Evolutionary conservation across 2,797 vertebrate species (phyloP).

Genomic region (Champsocephalus gunnari): DNA sequence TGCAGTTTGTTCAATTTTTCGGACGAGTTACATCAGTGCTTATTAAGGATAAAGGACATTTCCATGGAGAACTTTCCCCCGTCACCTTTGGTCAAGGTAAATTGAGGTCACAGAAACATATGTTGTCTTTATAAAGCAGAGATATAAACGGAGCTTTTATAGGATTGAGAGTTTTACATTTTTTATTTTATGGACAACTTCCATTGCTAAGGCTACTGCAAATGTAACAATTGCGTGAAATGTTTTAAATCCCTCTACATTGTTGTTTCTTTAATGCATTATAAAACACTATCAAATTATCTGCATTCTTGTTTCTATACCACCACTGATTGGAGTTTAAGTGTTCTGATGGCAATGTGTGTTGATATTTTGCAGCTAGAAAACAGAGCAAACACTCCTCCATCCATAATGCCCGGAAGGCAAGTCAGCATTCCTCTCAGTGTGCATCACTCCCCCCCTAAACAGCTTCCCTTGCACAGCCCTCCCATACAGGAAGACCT

Average conservation of each 20-base stretch:
- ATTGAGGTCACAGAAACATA: slow-evolving; percentile 3
- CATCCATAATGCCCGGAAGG: slow-evolving; percentile 17
- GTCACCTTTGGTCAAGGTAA: slow-evolving; percentile 80
- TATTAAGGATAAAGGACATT: slow-evolving; percentile 22
- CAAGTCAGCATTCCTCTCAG: slow-evolving; percentile 23
- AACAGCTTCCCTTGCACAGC: slow-evolving; percentile 45
- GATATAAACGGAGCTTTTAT: neutral
- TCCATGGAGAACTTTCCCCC: slow-evolving; percentile 72
- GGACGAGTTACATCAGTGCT: neutral
- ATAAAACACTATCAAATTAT: neutral
- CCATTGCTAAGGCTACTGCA: neutral
- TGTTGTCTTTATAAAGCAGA: neutral
- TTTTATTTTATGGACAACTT: neutral
- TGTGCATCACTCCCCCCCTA: slow-evolving; percentile 15
- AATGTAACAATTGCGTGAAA: neutral
- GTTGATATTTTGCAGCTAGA: slow-evolving; percentile 60
- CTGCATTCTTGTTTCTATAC: neutral
- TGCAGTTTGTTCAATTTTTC: neutral
- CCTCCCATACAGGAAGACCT: slow-evolving; percentile 72
- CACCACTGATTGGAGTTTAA: neutral
- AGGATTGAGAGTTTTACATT: neutral
- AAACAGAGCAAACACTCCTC: slow-evolving; percentile 21
- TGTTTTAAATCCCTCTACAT: neutral
- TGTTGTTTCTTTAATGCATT: neutral
- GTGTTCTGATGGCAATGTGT: neutral